phyloP scores from a whole-genome alignment of 2,888 invertebrate species.

The Eupithecia centaureata region DNA sequence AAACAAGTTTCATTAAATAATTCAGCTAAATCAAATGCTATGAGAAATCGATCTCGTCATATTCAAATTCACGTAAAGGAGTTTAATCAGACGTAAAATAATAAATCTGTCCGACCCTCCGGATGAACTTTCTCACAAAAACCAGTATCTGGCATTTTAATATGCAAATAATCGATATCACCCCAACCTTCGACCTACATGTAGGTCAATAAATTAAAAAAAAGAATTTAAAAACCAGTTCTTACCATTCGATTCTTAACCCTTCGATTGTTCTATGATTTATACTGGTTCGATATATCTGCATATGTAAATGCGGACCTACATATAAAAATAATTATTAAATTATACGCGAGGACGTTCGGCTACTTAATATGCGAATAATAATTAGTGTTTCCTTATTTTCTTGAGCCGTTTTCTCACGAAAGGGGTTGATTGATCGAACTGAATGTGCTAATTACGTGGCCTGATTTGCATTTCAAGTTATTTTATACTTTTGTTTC shows the following conservation, averaged over 20 bases:
- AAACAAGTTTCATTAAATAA: constrained; percentile 40
- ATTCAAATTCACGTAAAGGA: constrained; percentile 44
- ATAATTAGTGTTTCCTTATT: constrained; percentile 77
- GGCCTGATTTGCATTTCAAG: constrained; percentile 39
- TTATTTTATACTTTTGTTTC: constrained; percentile 33
- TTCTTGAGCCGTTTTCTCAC: constrained; percentile 74
- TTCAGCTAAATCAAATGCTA: constrained; percentile 33
- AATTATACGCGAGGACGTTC: constrained; percentile 58
- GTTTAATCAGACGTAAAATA: constrained; percentile 64
- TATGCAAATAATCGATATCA: constrained; percentile 76
- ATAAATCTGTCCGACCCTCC: constrained; percentile 57
- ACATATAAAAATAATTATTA: constrained; percentile 66
- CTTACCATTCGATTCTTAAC: constrained; percentile 48
- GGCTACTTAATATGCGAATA: constrained; percentile 80
- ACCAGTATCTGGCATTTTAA: constrained; percentile 60
- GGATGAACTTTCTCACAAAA: constrained; percentile 66
- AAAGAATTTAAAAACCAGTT: constrained; percentile 69
- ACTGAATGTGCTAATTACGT: constrained; percentile 49
- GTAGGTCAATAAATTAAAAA: constrained; percentile 79
- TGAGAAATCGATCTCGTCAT: constrained; percentile 40
- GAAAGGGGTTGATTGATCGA: constrained; percentile 74
- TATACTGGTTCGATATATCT: constrained; percentile 70
- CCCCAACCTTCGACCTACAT: constrained; percentile 57
- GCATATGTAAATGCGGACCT: constrained; percentile 72
- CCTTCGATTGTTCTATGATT: constrained; percentile 82